A percentile compares a stretch with the other conserved stretches of the same genome.
Conservation (phyloP, 2,797 vertebrate species). For the Sebastes iracundus region DNA sequence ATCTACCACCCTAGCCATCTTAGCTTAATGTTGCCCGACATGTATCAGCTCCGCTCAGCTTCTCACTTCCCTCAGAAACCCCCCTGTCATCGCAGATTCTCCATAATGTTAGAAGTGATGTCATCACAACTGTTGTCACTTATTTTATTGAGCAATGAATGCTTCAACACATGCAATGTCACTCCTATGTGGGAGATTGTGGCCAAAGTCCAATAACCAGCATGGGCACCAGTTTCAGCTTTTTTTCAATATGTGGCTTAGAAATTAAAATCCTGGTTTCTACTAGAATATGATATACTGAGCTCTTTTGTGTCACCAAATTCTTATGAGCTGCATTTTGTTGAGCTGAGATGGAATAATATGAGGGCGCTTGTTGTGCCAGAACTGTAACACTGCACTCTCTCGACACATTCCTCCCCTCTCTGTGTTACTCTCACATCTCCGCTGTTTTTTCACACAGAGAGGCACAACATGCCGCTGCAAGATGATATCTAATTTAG, state of each 20-base stretch:
- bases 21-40: conserved; percentile 16
- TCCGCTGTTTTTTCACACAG: conserved; percentile 59
- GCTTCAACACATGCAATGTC: conserved; percentile 16
- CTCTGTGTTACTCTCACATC: conserved; percentile 63
- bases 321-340: conserved; percentile 20
- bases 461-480: conserved; percentile 32
- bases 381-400: conserved; percentile 58
- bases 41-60: conserved; percentile 13
- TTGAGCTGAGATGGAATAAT: conserved; percentile 26
- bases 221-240: not conserved
- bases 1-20: not conserved
- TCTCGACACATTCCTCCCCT: conserved; percentile 73
- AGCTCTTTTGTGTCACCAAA: not conserved
- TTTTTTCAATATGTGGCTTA: not conserved
- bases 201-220: conserved; percentile 2
- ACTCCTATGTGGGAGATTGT: conserved; percentile 23
- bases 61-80: conserved; percentile 27
- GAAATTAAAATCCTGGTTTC: conserved; percentile 17
- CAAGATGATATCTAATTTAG: conserved; percentile 43
- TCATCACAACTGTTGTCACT: conserved; percentile 35
- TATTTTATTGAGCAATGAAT: conserved; percentile 27
- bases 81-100: conserved; percentile 8
- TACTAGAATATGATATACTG: conserved; percentile 5
- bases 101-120: not conserved
- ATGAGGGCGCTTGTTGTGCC: conserved; percentile 35